phyloP scores from a whole-genome alignment of 2,888 invertebrate genomes.

The Sphaerolaimus hirsutus region DNA sequence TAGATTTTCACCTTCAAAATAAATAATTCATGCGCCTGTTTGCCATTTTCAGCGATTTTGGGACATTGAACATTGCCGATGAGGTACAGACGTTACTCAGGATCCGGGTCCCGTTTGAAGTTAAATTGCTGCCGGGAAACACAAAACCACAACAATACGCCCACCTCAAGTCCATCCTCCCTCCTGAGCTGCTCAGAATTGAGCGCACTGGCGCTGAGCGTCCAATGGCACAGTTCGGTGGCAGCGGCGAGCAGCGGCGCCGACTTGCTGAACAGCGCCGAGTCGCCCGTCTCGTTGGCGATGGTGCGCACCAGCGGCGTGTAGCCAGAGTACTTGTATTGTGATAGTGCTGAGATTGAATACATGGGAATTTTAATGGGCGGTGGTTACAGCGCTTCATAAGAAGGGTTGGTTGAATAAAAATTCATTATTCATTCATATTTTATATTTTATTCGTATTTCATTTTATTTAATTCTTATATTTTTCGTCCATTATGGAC shows the following conservation, averaged over 20 bases:
- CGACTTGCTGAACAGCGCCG: conserved; percentile 61
- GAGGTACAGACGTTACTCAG: too few species aligned
- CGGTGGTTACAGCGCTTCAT: too few species aligned
- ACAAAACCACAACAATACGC: background rate
- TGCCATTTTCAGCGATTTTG: too few species aligned
- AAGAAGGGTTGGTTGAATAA: too few species aligned
- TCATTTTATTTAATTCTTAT: too few species aligned
- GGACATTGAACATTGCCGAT: too few species aligned
- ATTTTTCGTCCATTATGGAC: too few species aligned
- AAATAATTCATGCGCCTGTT: too few species aligned
- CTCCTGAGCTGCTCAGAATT: conserved; percentile 89
- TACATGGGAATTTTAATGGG: conserved; percentile 74
- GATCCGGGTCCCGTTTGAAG: too few species aligned
- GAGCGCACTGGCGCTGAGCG: conserved; percentile 75
- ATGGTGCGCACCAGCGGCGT: conserved; percentile 87
- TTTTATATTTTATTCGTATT: too few species aligned
- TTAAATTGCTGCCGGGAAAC: too few species aligned
- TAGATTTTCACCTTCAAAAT: too few species aligned
- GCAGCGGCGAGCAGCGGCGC: conserved; percentile 61
- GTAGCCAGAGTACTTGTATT: conserved; percentile 97
- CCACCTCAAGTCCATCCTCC: conserved; percentile 64
- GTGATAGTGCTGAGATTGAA: conserved; percentile 55
- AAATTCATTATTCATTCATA: background rate
- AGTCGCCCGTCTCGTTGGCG: conserved; percentile 69
- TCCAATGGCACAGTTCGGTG: conserved; percentile 77